phyloP scores from a whole-genome alignment of 1,140 invertebrate genomes.

The Holcopasites calliopsidis region DNA sequence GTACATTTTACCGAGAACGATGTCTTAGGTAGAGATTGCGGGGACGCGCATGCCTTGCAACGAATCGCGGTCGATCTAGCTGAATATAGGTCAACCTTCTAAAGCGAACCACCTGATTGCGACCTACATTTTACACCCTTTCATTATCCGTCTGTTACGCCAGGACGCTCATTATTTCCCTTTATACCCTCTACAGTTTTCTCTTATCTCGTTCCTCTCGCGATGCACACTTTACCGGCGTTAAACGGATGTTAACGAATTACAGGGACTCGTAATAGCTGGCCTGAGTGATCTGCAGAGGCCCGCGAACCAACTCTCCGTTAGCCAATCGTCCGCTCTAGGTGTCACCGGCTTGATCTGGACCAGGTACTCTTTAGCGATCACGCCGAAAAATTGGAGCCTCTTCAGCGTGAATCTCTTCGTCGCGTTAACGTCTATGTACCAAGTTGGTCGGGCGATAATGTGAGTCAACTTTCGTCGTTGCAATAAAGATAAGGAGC shows the following conservation, averaged over 20 bases:
- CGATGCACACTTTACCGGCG: too few species aligned
- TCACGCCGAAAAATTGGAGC: constrained; percentile 96
- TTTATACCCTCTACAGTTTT: neutral
- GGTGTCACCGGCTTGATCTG: constrained; percentile 88
- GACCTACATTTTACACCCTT: neutral
- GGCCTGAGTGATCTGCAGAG: constrained; percentile 95
- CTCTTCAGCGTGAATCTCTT: constrained; percentile 97
- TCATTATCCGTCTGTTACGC: neutral
- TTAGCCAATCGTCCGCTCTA: constrained; percentile 91
- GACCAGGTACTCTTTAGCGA: constrained; percentile 95
- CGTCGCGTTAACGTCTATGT: constrained; percentile 90
- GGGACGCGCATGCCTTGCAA: neutral
- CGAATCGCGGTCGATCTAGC: neutral
- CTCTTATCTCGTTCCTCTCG: neutral
- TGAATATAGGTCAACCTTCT: constrained; percentile 28
- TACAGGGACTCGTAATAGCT: constrained; percentile 92
- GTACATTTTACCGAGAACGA: neutral
- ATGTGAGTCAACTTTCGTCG: constrained; percentile 76
- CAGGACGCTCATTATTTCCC: neutral
- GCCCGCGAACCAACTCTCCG: constrained; percentile 93
- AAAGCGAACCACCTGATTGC: constrained; percentile 3
- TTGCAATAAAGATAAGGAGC: too few species aligned
- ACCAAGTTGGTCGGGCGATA: constrained; percentile 87
- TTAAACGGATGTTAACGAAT: constrained; percentile 51
- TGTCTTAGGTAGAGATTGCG: neutral